Evolutionary conservation across 2,113 vertebrate species (phyloP).

Genomic region (Probosciger aterrimus): DNA sequence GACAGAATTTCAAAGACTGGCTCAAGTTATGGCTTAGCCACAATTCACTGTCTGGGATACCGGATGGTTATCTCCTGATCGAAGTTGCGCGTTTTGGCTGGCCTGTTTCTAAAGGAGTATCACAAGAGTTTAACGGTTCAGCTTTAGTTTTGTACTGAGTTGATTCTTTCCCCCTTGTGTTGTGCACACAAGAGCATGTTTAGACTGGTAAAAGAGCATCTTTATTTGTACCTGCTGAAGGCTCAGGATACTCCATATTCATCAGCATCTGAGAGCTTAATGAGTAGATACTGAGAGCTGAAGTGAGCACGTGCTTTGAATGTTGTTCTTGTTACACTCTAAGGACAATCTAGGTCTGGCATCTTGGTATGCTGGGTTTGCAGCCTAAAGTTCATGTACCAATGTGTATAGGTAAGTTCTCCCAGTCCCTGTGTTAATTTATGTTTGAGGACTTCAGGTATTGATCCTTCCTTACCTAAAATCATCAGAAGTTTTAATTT

Average conservation of each 20-base stretch:
- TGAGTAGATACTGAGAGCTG: slow-evolving; percentile 14
- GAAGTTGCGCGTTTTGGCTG: not conserved
- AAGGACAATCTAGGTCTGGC: not conserved
- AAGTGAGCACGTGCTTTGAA: not conserved
- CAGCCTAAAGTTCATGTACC: not conserved
- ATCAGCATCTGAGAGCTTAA: not conserved
- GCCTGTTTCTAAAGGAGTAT: not conserved
- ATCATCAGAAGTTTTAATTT: not conserved
- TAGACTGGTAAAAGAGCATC: not conserved
- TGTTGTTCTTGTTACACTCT: not conserved
- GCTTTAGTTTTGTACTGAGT: not conserved
- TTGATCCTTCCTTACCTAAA: not conserved
- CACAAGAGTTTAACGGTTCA: not conserved
- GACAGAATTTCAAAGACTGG: not conserved
- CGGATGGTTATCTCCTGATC: not conserved
- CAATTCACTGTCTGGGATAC: not conserved
- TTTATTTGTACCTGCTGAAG: not conserved
- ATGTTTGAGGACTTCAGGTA: not conserved
- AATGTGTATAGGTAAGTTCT: not conserved
- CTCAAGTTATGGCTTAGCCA: not conserved
- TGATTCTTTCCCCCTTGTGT: not conserved
- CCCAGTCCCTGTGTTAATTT: not conserved
- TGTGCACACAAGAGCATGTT: not conserved
- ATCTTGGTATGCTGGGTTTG: not conserved
- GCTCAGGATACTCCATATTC: not conserved